Evolutionary conservation across 2,888 invertebrate species (phyloP).

Genomic region (Candidula unifasciata): DNA sequence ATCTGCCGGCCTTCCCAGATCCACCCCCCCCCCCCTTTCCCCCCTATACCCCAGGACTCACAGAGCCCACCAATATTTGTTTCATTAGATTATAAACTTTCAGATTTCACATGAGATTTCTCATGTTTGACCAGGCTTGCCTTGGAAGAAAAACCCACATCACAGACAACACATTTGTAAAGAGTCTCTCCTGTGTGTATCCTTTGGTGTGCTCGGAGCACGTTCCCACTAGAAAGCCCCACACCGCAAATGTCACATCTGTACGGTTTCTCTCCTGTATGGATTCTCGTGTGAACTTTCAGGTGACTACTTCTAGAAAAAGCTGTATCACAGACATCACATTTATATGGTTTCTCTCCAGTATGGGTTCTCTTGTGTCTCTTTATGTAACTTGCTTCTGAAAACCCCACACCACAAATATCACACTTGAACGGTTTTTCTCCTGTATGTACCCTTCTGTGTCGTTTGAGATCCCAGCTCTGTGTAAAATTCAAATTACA

Average conservation of each 20-base stretch:
- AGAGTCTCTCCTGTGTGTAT: neutral
- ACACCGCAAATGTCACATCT: neutral
- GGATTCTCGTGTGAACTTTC: neutral
- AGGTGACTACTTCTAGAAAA: neutral
- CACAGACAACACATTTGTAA: neutral
- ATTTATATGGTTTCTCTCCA: conserved; percentile 1
- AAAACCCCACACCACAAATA: neutral
- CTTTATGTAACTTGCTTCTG: neutral
- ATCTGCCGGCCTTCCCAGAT: too few relatives aligned
- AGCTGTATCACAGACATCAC: neutral
- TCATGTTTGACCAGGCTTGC: too few relatives aligned
- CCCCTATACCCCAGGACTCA: too few relatives aligned
- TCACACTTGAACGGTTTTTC: neutral
- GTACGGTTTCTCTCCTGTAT: neutral
- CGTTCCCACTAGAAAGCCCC: neutral
- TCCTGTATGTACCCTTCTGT: neutral
- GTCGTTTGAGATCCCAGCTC: neutral
- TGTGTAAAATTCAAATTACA: neutral
- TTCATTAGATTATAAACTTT: too few relatives aligned
- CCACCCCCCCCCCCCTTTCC: too few relatives aligned
- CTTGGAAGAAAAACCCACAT: too few relatives aligned
- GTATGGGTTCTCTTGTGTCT: neutral
- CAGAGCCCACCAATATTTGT: too few relatives aligned
- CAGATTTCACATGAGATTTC: too few relatives aligned
- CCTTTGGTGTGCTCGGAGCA: neutral